phyloP scores from a whole-genome alignment of 2,888 invertebrate genomes.

The Parasteatoda lunata region DNA sequence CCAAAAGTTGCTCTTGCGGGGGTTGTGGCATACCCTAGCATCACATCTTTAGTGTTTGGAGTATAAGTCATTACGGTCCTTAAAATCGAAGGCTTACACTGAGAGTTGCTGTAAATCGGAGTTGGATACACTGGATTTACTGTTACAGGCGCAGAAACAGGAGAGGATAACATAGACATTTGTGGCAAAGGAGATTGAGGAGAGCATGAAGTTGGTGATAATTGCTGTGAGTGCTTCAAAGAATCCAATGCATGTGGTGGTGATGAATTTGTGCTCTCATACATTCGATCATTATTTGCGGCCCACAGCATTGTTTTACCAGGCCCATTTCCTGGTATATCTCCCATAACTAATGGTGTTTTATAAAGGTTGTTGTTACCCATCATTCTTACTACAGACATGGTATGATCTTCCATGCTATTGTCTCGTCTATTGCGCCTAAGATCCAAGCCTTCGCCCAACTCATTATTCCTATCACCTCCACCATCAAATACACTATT shows the following conservation, averaged over 20 bases:
- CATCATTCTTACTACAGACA: conserved; percentile 29
- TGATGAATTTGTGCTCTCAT: conserved; percentile 48
- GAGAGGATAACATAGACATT: conserved; percentile 29
- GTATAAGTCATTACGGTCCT: conserved; percentile 25
- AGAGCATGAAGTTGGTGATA: conserved; percentile 37
- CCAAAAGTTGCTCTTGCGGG: conserved; percentile 41
- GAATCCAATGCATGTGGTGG: conserved; percentile 31
- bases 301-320: conserved; percentile 66
- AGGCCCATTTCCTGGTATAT: conserved; percentile 58
- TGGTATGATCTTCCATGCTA: conserved; percentile 47
- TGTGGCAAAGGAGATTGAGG: conserved; percentile 31
- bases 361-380: conserved; percentile 21
- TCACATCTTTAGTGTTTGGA: conserved; percentile 27
- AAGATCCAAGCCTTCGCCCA: conserved; percentile 33
- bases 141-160: conserved; percentile 17
- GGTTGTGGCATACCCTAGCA: conserved; percentile 38
- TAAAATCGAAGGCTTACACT: conserved; percentile 23
- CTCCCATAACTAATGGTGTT: conserved; percentile 63
- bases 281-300: conserved; percentile 26
- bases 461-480: conserved; percentile 34
- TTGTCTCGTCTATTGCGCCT: conserved; percentile 30
- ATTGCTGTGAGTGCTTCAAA: conserved; percentile 29
- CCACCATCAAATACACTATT: conserved; percentile 68
- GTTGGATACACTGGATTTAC: conserved; percentile 38
- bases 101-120: conserved; percentile 30